Base-by-base conservation (phyloP, 2,888 invertebrate genomes). In the Nemotelus pantherinus region DNA sequence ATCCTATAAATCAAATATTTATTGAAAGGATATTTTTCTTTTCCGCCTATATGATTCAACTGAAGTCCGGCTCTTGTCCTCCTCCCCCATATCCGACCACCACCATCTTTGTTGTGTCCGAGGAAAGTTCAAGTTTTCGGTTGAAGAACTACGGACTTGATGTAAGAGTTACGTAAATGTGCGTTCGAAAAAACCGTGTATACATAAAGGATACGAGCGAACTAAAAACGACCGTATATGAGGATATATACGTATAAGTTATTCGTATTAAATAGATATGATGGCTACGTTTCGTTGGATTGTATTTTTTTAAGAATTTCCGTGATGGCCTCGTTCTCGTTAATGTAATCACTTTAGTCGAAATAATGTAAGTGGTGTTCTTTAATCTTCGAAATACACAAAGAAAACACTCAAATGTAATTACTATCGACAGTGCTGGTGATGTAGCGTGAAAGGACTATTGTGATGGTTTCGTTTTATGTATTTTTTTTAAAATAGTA, bases 1-100 rank as follows among this genome's bases (percentile, higher is more conserved):
- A 79, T 78, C 77, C 79, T 78, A 79, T 79, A 79, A 79, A 79
- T 79, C 79, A 79, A 79, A 79, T 79, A 79, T 79, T 79, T 79
- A 79, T 79, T 79, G 77, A 79, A 79, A 79, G 78, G 70, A 77
- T 77, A 77, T 77, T 76, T 67, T 76, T 53, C 64, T 64, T 65
- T 64, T 74, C 47, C 74, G 60, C 58, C 70, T 70, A 44, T 72
- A 72, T 60, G 47, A 58, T 72, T 74, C 48, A 48, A 63, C 60
- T 2, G 39, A 10, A 3, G 3, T 43, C 43, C 70, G 47, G 10
- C 39, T 48, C 67, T n/a, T 48, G 25, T n/a, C 48, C 3, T 10
- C 43, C 3, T 57, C 9, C 58, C 9, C 50, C 25, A 50, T 10
- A 47, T 6, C 58, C 63, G 47, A 47, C 60, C 48, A 10, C 63